Evolutionary conservation across 2,888 invertebrate genomes (phyloP).

Genomic region (Oxytorus armatus): DNA sequence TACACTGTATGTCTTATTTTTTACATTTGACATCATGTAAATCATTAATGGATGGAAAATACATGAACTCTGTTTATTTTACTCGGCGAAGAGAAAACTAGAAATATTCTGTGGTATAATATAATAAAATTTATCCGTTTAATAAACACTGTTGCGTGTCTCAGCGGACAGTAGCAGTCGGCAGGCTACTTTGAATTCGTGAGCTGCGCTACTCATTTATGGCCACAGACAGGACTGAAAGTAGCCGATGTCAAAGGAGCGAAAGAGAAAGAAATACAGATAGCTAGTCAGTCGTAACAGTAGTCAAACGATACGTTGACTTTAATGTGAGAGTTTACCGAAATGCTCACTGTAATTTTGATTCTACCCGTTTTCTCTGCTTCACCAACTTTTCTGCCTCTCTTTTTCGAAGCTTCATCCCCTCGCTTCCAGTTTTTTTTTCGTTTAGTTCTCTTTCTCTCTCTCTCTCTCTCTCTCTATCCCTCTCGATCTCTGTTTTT

Average conservation of each 20-base stretch:
- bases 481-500: constrained; percentile 25
- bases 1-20: too few relatives aligned
- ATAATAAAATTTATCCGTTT: constrained; percentile 2
- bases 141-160: constrained; percentile 40
- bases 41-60: neutral
- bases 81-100: neutral
- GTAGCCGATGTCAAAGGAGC: neutral
- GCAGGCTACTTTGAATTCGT: constrained; percentile 50
- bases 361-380: constrained; percentile 63
- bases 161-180: constrained; percentile 15
- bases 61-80: neutral
- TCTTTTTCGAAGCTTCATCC: constrained; percentile 30
- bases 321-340: constrained; percentile 48
- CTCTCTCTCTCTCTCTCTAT: constrained; percentile 20
- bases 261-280: constrained; percentile 6
- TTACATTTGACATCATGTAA: neutral
- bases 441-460: constrained; percentile 28
- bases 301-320: constrained; percentile 49
- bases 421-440: constrained; percentile 7
- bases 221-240: constrained; percentile 31
- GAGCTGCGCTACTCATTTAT: constrained; percentile 51
- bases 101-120: neutral
- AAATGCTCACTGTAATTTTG: constrained; percentile 65
- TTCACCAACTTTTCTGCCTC: constrained; percentile 33
- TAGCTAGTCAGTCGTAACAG: constrained; percentile 7